Evolutionary conservation across 1,140 invertebrate species (phyloP), one percentile per base, ranked within the genome.

Genomic region (Aphaenogaster ashmeadi): DNA sequence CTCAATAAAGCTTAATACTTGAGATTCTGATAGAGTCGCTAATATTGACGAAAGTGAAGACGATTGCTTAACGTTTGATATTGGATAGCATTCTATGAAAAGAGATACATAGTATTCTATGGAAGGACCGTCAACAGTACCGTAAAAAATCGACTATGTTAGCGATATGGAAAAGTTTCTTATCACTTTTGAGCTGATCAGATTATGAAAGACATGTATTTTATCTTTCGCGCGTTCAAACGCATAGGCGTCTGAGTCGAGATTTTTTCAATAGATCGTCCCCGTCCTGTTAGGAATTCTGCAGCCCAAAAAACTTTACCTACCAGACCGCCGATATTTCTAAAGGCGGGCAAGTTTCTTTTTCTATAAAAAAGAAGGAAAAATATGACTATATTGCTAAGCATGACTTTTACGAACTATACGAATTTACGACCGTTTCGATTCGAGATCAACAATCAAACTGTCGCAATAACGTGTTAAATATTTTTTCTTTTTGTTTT

Each of bases 121-220:
- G 27, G 13, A 71, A 52, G 15, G n/a, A 52, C 15, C 38, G 18
- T 7, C n/a, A 33, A 38, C 11, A 36, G 33, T 50, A 36, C 13
- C 2, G 7, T 33, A 15, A 71, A 69, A 54, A 81, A 81, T 71
- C 15, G 8, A 71, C 36, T 56, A 54, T 5, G 15, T 78, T 44
- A 18, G 38, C 5, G 36, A 71, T 80, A 52, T 33, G 21, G 2
- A 18, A 13, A 52, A 67, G 13, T 69, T 54, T 27, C 13, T 80
- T 69, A 69, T 80, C 36, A 36, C 33, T 50, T 44, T 69, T 27
- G 66, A 69, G 8, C 15, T 4, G 7, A 71, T 71, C 62, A 44
- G 64, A 79, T 79, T 81, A 56, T 71, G 15, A 69, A 41, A 38
- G 36, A 52, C 18, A 80, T 3, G 47, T 33, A n/a, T 71, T 80